Evolutionary conservation across 2,888 invertebrate species (phyloP).

Genomic region (Automeris io): DNA sequence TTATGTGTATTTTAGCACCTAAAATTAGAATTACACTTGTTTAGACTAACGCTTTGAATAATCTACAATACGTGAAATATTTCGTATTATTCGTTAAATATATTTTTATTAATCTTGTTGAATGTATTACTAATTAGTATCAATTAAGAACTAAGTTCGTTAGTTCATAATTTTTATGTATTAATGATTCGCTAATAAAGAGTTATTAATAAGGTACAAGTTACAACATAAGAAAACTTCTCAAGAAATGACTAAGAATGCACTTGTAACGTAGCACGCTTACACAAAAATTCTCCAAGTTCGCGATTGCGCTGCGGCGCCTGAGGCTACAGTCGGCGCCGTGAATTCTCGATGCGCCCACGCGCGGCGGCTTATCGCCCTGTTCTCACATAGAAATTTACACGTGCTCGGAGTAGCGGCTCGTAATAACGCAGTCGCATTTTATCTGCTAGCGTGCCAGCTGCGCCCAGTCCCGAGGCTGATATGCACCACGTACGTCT

Average conservation of each 20-base stretch:
- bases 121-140: too few species aligned
- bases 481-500: conserved; percentile 47
- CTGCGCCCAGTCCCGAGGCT: conserved; percentile 37
- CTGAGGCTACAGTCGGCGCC: conserved; percentile 40
- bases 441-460: conserved; percentile 61
- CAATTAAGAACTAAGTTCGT: too few species aligned
- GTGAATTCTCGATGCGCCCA: conserved; percentile 58
- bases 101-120: too few species aligned
- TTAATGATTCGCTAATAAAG: too few species aligned
- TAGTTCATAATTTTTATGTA: too few species aligned
- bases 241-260: too few species aligned
- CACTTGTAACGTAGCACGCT: conserved; percentile 2
- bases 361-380: conserved; percentile 55
- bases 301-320: conserved; percentile 31
- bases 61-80: neutral
- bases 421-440: conserved; percentile 64
- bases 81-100: too few species aligned
- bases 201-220: too few species aligned
- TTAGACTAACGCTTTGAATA: neutral
- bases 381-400: conserved; percentile 73
- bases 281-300: conserved; percentile 29
- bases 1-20: neutral
- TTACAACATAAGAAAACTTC: too few species aligned
- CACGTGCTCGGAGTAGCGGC: conserved; percentile 65
- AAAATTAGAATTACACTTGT: neutral